phyloP scores from a whole-genome alignment of 2,797 vertebrate genomes.

The Clarias fuscus region DNA sequence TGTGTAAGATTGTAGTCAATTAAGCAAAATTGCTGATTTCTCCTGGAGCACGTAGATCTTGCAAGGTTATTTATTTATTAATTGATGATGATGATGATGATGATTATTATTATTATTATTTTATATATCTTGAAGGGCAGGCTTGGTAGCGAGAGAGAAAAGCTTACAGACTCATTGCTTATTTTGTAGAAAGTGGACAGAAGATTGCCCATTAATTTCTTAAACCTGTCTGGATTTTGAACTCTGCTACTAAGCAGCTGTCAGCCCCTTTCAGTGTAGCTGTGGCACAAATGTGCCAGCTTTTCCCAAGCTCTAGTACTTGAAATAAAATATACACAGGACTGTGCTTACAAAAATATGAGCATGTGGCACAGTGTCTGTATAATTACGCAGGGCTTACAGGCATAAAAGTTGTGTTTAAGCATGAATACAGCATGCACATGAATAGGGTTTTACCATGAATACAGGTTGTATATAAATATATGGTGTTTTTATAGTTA shows the following conservation, averaged over 20 bases:
- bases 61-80: constrained; percentile 20
- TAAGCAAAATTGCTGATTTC: constrained; percentile 35
- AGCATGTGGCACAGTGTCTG: neutral
- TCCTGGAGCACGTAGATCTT: constrained; percentile 26
- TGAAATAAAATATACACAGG: constrained; percentile 27
- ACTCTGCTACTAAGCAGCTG: constrained; percentile 28
- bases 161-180: constrained; percentile 31
- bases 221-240: constrained; percentile 29
- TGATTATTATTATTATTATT: no score
- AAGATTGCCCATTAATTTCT: constrained; percentile 31
- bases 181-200: constrained; percentile 13
- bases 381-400: constrained; percentile 9
- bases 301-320: constrained; percentile 16
- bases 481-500: neutral
- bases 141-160: constrained; percentile 1
- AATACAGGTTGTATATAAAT: neutral
- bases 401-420: constrained; percentile 1
- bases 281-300: constrained; percentile 25
- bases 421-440: neutral
- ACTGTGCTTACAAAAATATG: neutral
- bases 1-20: neutral
- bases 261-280: constrained; percentile 14
- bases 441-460: neutral
- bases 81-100: no score
- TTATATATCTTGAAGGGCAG: neutral